phyloP scores from a whole-genome alignment of 2,888 invertebrate species.

The Orchesellides sinensis region DNA sequence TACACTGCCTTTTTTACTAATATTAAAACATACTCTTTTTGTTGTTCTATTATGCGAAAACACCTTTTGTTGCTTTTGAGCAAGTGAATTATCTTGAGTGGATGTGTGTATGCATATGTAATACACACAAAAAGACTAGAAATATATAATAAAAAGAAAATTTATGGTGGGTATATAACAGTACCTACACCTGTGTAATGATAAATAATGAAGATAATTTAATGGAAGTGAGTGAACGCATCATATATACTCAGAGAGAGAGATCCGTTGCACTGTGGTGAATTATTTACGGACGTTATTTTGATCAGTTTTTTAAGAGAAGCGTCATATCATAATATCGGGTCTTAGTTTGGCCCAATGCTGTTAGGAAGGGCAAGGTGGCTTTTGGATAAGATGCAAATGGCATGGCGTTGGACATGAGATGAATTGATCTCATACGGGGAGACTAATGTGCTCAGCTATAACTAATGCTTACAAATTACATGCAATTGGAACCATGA shows the following conservation, averaged over 20 bases:
- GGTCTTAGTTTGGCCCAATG: neutral
- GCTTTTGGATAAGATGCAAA: too few relatives aligned
- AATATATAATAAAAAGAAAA: neutral
- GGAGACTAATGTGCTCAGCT: slow-evolving; percentile 72
- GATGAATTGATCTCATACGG: slow-evolving; percentile 70
- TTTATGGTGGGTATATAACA: slow-evolving; percentile 9
- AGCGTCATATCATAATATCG: too few relatives aligned
- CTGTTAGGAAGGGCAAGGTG: slow-evolving; percentile 3
- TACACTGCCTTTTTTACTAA: too few relatives aligned
- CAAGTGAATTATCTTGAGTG: neutral
- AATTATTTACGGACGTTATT: slow-evolving; percentile 18
- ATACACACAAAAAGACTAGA: neutral
- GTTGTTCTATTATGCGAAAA: too few relatives aligned
- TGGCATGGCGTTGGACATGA: slow-evolving; percentile 24
- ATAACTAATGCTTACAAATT: slow-evolving; percentile 74
- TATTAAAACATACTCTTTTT: too few relatives aligned
- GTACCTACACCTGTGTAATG: slow-evolving; percentile 15
- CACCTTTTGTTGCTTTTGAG: too few relatives aligned
- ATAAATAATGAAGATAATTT: slow-evolving; percentile 36
- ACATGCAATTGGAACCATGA: slow-evolving; percentile 55
- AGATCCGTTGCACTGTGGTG: slow-evolving; percentile 11
- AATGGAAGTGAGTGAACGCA: slow-evolving; percentile 17
- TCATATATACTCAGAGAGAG: too few relatives aligned
- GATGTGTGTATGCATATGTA: neutral
- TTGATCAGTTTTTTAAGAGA: slow-evolving; percentile 2